Evolutionary conservation across 2,888 invertebrate species (phyloP).

Genomic region (Oeneis ivallda): DNA sequence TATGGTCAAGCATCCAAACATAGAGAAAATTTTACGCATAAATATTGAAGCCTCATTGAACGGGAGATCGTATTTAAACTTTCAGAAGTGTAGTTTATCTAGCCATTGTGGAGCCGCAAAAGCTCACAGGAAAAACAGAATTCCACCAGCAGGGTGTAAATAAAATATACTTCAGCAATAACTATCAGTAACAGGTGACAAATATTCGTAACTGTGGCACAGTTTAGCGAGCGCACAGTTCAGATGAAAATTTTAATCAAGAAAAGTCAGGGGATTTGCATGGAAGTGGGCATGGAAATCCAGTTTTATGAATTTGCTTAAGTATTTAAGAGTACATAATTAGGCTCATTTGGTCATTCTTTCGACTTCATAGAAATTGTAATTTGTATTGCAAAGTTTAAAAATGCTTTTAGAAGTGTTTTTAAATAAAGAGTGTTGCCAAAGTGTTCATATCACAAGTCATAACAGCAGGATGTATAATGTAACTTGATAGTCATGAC

Average conservation of each 20-base stretch:
- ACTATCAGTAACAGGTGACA: slow-evolving; percentile 42
- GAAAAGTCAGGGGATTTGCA: neutral
- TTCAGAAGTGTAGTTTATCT: slow-evolving; percentile 3
- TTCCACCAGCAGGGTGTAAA: slow-evolving; percentile 31
- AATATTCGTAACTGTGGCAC: slow-evolving; percentile 35
- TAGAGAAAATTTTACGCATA: too few species aligned
- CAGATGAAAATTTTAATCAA: too few species aligned
- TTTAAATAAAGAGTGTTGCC: too few species aligned
- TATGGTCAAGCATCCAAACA: too few species aligned
- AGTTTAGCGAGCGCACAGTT: slow-evolving; percentile 6
- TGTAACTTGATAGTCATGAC: too few species aligned
- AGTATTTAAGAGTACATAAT: too few species aligned
- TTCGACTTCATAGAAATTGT: too few species aligned
- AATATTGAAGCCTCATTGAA: neutral
- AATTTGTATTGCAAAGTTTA: too few species aligned
- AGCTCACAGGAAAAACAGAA: slow-evolving; percentile 23
- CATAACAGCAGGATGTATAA: too few species aligned
- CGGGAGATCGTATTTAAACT: slow-evolving; percentile 5
- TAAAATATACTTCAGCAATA: slow-evolving; percentile 40
- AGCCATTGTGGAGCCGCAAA: slow-evolving; percentile 19
- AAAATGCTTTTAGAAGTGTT: too few species aligned
- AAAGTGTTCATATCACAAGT: too few species aligned
- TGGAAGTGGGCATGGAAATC: neutral
- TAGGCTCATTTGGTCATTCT: too few species aligned
- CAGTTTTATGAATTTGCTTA: neutral